A percentile compares a stretch with the other conserved stretches of the same genome.
These are phyloP conservation scores for Drosophila cognata DNA, from an alignment of 2,888 invertebrate species.

Conservation along the genomic window DNA sequence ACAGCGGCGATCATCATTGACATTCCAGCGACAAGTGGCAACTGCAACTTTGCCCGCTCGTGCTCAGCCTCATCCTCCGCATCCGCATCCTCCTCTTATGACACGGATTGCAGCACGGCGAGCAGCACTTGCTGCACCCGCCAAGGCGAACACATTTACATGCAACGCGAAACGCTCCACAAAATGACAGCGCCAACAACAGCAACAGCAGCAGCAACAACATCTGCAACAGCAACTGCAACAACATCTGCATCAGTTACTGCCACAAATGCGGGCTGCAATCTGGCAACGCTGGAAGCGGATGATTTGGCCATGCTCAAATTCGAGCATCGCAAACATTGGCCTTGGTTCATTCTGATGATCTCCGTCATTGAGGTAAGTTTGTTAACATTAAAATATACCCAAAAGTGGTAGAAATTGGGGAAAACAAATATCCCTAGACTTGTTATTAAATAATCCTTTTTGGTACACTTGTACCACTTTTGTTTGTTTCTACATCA, in stretches of 20 bases:
- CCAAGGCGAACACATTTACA: conserved; percentile 81
- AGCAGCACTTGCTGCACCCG: conserved; percentile 83
- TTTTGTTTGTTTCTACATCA: background rate
- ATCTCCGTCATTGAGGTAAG: conserved; percentile 83
- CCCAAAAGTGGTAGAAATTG: background rate
- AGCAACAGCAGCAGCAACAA: conserved; percentile 12
- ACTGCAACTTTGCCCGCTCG: conserved; percentile 25
- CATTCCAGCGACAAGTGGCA: conserved; percentile 74
- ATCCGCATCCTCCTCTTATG: conserved; percentile 70
- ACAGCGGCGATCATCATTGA: conserved; percentile 79
- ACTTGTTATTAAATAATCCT: background rate
- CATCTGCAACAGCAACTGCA: conserved; percentile 26
- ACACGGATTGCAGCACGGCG: conserved; percentile 82
- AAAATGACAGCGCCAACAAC: conserved; percentile 32
- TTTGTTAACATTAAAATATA: background rate
- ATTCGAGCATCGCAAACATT: conserved; percentile 77
- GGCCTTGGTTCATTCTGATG: conserved; percentile 82
- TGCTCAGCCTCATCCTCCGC: conserved; percentile 17
- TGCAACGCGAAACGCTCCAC: conserved; percentile 69
- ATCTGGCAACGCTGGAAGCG: conserved; percentile 40
- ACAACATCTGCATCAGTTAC: conserved; percentile 20
- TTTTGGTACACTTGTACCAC: background rate
- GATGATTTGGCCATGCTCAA: conserved; percentile 74
- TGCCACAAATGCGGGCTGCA: conserved; percentile 24
- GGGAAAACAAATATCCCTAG: background rate